Conservation (phyloP, 1,140 invertebrate species). For the Microplitis demolitor region DNA sequence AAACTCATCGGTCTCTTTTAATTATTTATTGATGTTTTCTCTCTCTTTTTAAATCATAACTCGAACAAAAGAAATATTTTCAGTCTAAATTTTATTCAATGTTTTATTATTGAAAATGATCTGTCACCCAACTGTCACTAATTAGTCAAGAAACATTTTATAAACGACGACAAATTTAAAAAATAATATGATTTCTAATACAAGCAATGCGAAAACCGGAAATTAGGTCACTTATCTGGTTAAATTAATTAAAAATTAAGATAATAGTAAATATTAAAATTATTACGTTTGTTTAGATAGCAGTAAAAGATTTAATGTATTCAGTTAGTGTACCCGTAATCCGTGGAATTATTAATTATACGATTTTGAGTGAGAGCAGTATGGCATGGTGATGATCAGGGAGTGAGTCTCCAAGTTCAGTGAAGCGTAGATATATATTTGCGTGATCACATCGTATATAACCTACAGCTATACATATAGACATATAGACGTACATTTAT, state of each 20-base stretch:
- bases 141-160: neutral
- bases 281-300: neutral
- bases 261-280: neutral
- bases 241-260: neutral
- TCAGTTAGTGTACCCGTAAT: neutral
- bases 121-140: neutral
- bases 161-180: too few relatives aligned
- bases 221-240: neutral
- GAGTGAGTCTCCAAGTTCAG: neutral
- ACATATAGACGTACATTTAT: neutral
- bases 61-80: neutral
- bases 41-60: neutral
- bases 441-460: neutral
- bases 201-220: neutral
- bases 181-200: too few relatives aligned
- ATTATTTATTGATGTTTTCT: neutral
- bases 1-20: slow-evolving; percentile 11
- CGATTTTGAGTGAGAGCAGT: neutral
- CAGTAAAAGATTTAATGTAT: neutral
- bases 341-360: neutral
- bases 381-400: neutral
- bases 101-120: too few relatives aligned
- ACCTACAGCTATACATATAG: neutral
- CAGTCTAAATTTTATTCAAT: too few relatives aligned
- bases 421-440: neutral